Base-by-base conservation (phyloP, 2,113 vertebrate genomes). In the Hyperoodon ampullatus region DNA sequence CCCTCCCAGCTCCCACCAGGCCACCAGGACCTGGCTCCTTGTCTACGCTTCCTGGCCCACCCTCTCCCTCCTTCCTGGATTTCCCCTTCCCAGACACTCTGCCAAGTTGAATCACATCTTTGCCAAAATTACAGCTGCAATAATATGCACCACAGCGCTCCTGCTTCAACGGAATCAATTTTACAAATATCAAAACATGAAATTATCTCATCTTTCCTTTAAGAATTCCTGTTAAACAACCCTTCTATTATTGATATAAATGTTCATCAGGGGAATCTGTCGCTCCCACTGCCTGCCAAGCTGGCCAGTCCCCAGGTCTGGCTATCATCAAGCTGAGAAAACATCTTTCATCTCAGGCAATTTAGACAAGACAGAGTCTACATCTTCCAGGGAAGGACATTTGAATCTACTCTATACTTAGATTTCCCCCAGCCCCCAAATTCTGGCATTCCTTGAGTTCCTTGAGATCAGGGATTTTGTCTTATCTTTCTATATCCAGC, bases 131-230 rank as follows among this genome's bases (percentile, higher is more conserved):
- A 94, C 35, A 96, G 70, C 94, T 95, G 96, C 94, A 94, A 21
- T 94, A 97, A 97, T 89, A 84, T 55, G 93, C 93, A 90, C 89
- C 0, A 1, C 89, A 65, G 84, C 95, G 70, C 94, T 68, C 50
- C 0, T 0, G 50, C 93, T 98, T 93, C 97, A 92, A 93, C 24
- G 8, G 96, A 89, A 96, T 93, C 96, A 94, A 96, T 97, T 97
- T 96, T 85, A 82, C 61, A n/a, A 95, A 95, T n/a, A 98, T 95
- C 98, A 98, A 98, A 98, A 98, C 97, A 98, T 65, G 87, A 95
- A 98, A 98, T 98, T 96, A 97, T 96, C 98, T 98, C 97, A 97
- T 98, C 98, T 98, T 93, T 95, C 78, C 97, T 96, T 96, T 96
- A 98, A 96, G 85, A 98, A 94, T 70, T 61, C 78, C 78, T 44